Percentiles rank a stretch among this genome's conserved stretches.
phyloP scores from a whole-genome alignment of 2,113 vertebrate genomes.

The Stomatorhinus ivindoensis region DNA sequence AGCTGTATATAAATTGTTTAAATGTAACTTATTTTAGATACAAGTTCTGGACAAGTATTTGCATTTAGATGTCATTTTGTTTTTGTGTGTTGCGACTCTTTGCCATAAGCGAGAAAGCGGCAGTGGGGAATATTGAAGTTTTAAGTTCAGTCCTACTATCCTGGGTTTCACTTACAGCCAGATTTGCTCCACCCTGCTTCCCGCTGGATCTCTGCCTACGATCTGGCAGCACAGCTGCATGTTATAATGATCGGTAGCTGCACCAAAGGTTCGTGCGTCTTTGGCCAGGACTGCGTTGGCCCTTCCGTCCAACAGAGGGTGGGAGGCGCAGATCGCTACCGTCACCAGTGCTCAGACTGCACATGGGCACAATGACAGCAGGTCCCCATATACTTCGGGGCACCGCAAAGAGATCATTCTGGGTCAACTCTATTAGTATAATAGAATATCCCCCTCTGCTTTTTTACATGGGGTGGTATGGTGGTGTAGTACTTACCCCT shows the following conservation, averaged over 20 bases:
- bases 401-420: neutral
- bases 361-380: too few relatives aligned
- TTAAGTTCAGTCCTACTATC: neutral
- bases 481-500: neutral
- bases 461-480: neutral
- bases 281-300: neutral
- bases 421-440: neutral
- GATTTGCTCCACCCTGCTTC: neutral
- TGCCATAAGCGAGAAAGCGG: neutral
- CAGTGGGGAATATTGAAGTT: neutral
- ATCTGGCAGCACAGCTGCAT: neutral
- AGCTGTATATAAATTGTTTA: neutral
- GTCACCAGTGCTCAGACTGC: neutral
- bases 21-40: neutral
- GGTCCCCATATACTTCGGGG: neutral
- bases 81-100: neutral
- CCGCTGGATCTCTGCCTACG: neutral
- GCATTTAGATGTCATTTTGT: neutral
- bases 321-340: neutral
- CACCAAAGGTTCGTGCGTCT: neutral
- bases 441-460: neutral
- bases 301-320: neutral
- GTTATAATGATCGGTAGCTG: neutral
- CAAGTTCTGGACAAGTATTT: neutral
- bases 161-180: neutral